Base-by-base conservation (phyloP, 1,140 invertebrate species). In the Drosophila erecta region DNA sequence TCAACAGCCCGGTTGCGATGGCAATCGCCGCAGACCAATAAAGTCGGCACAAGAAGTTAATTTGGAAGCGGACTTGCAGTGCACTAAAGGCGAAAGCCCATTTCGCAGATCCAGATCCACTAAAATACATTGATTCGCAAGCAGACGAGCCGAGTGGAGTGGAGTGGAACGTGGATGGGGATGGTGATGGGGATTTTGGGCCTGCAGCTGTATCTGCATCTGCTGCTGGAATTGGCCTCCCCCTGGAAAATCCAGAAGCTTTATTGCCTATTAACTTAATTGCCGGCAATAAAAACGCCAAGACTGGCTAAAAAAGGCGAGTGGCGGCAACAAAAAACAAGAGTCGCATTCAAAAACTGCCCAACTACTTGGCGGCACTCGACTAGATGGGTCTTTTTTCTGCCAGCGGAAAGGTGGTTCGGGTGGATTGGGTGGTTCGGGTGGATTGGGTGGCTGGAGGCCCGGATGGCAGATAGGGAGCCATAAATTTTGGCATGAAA, bases 191-290 rank as follows among this genome's bases (percentile, higher is more conserved):
- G 12, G 41, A 5, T 35, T n/a, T 3, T 22, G 43, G 24, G 43
- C 24, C 43, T 65, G 54, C 33, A 66, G 55, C 15, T 47, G 58
- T 17, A 40, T 49, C 53, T 41, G 66, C 44, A 37, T 56, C 37
- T 60, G 46, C 22, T 27, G 14, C 17, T 22, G 17, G 10, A 27
- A 27, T 27, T 27, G 24, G 0, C 24, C 35, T 11, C 35, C 53
- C 51, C 17, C 20, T 76, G 62, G 54, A 55, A 71, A 80, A 80
- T 81, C 66, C 78, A 60, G 70, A 81, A 67, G 67, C 79, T 81
- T 81, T 81, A 81, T 81, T 81, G 79, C 73, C 79, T 81, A 81
- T 81, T 81, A 81, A 81, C 67, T 81, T 81, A 81, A 81, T 81
- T 81, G 79, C 79, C 55, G 67, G 79, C 78, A 73, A 81, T 80